phyloP scores from a whole-genome alignment of 1,140 invertebrate species.

The Macrostomum lignano region DNA sequence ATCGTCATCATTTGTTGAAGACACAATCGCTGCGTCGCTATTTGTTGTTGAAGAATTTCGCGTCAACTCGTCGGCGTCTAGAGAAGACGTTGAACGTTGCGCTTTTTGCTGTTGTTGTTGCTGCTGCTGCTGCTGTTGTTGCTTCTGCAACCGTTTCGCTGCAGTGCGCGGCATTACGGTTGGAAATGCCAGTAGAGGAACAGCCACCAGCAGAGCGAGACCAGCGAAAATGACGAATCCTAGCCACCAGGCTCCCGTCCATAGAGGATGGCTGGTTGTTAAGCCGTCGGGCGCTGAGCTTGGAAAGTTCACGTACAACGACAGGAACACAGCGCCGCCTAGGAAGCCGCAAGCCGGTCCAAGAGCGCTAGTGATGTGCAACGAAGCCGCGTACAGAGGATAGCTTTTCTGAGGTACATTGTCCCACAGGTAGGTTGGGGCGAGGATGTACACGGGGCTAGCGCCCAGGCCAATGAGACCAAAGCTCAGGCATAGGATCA shows the following conservation, averaged over 20 bases:
- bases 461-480: slow-evolving; percentile 13
- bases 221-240: slow-evolving; percentile 6
- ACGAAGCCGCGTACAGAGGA: slow-evolving; percentile 10
- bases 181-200: slow-evolving; percentile 7
- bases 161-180: too few relatives aligned
- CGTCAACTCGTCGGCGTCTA: too few relatives aligned
- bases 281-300: not conserved
- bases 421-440: slow-evolving; percentile 13
- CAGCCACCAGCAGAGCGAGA: not conserved
- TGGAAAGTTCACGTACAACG: slow-evolving; percentile 7
- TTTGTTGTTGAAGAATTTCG: too few relatives aligned
- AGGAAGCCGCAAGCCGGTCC: slow-evolving; percentile 8
- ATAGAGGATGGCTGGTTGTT: slow-evolving; percentile 4
- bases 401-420: slow-evolving; percentile 11
- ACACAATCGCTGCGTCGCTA: too few relatives aligned
- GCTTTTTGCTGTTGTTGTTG: too few relatives aligned
- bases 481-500: too few relatives aligned
- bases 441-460: slow-evolving; percentile 12
- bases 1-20: too few relatives aligned
- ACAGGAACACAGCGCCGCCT: slow-evolving; percentile 7
- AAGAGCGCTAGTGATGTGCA: slow-evolving; percentile 7
- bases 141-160: too few relatives aligned
- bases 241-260: slow-evolving; percentile 9
- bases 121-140: too few relatives aligned
- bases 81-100: too few relatives aligned